Evolutionary conservation across 2,113 vertebrate genomes (phyloP).

Genomic region (Lota lota): DNA sequence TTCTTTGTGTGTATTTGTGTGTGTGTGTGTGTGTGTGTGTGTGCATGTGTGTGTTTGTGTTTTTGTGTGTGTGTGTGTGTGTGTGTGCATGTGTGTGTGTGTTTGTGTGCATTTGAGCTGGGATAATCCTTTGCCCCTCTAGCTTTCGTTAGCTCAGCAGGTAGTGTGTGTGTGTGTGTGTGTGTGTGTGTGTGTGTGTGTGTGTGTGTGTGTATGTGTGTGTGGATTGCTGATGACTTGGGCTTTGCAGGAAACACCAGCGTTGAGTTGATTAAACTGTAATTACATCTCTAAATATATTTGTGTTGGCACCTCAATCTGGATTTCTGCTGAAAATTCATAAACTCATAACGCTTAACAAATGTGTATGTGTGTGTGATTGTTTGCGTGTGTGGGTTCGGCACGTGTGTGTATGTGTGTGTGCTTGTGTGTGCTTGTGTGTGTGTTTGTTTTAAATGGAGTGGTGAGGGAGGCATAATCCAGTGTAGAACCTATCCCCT

Average conservation of each 20-base stretch:
- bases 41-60: conserved; percentile 11
- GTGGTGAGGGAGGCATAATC: no score
- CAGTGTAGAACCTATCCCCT: no score
- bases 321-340: conserved; percentile 23
- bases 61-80: no score
- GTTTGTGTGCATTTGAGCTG: background rate
- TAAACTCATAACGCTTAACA: conserved; percentile 8
- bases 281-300: conserved; percentile 49
- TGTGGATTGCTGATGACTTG: conserved; percentile 43
- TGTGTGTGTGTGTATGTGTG: background rate
- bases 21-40: conserved; percentile 3
- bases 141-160: conserved; percentile 51
- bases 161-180: conserved; percentile 27
- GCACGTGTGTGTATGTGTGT: no score
- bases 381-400: background rate
- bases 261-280: conserved; percentile 39
- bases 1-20: conserved; percentile 1
- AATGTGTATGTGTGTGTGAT: conserved; percentile 4
- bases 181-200: no score
- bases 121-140: conserved; percentile 54
- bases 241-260: conserved; percentile 41
- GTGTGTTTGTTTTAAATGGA: no score
- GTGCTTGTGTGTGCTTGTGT: no score
- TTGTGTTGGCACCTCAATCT: conserved; percentile 33
- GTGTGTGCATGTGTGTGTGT: no score